Base-by-base conservation (phyloP, 1,140 invertebrate genomes). In the Aphaenogaster rudis region DNA sequence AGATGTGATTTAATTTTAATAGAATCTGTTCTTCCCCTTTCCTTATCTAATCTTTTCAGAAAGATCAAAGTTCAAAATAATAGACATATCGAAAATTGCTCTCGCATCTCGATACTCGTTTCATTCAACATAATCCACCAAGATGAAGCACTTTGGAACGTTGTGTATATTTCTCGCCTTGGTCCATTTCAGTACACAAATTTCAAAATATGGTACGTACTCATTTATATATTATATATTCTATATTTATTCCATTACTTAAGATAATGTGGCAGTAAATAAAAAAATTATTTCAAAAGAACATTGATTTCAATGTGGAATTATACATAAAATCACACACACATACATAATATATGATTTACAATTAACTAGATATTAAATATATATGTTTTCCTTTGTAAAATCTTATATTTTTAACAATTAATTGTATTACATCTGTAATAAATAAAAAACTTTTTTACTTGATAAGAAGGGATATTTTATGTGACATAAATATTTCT, bases 51-150 rank as follows among this genome's bases (percentile, higher is more conserved):
- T 77, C 39, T 45, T 28, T 61, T 61, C n/a, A 42, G 11, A 42
- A 42, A 15, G n/a, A 54, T 28, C 54, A 77, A 77, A 61, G 15
- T 74, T 54, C 28, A 59, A 59, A 57, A 28, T 17, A 64, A 74
- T 74, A 21, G 15, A 15, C 33, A 33, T 42, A 8, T 11, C 39
- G 7, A 42, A 8, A 63, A 33, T 6, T n/a, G 17, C 15, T 48
- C 4, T 33, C 2, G 15, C 36, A 11, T 67, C 39, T 21, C 36
- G 17, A 11, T 39, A 8, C 17, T 64, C 9, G 8, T 45, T 28
- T 78, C 21, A 78, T 48, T 64, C 15, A 36, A 79, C 21, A 9
- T 36, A 78, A 48, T 63, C 13, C 57, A 28, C 21, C 57, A 78
- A 78, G 7, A 67, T 67, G 61, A 80, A 67, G 57, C 36, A n/a